These are phyloP conservation scores for Montifringilla adamsi DNA, from an alignment of 2,113 vertebrate genomes.

Conservation along the genomic window DNA sequence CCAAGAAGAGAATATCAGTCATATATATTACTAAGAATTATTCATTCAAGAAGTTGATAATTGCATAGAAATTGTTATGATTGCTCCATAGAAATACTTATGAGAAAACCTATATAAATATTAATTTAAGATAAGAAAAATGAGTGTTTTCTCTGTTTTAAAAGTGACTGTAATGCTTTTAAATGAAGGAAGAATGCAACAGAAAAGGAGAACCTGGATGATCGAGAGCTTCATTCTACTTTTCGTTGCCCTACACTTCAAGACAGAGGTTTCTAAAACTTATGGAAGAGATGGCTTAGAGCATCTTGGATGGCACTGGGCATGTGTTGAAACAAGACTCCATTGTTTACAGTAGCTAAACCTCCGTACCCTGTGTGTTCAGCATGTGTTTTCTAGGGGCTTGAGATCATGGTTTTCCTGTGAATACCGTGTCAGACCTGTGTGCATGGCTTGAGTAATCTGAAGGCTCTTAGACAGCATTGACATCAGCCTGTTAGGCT, in stretches of 20 bases:
- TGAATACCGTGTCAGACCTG: not conserved
- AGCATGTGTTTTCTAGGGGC: not conserved
- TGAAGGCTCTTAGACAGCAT: not conserved
- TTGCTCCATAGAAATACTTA: not conserved
- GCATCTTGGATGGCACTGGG: not conserved
- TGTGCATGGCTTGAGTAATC: not conserved
- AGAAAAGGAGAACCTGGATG: not conserved
- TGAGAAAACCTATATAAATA: not conserved
- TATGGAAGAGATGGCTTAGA: not conserved
- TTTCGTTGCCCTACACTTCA: not conserved
- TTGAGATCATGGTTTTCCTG: not conserved
- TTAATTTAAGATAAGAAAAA: constrained; percentile 15
- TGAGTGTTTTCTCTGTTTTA: not conserved
- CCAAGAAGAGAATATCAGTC: not conserved
- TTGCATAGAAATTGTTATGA: not conserved
- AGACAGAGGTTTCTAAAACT: not conserved
- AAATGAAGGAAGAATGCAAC: constrained; percentile 32
- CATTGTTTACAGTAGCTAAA: not conserved
- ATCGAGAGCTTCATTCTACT: not conserved
- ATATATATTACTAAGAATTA: not conserved
- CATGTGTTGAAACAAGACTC: not conserved
- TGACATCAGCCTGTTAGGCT: not conserved
- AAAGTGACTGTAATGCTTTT: constrained; percentile 17
- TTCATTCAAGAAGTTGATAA: not conserved
- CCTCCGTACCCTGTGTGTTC: not conserved